Conservation (phyloP, 2,888 invertebrate species). For the Ormyrus labotus region DNA sequence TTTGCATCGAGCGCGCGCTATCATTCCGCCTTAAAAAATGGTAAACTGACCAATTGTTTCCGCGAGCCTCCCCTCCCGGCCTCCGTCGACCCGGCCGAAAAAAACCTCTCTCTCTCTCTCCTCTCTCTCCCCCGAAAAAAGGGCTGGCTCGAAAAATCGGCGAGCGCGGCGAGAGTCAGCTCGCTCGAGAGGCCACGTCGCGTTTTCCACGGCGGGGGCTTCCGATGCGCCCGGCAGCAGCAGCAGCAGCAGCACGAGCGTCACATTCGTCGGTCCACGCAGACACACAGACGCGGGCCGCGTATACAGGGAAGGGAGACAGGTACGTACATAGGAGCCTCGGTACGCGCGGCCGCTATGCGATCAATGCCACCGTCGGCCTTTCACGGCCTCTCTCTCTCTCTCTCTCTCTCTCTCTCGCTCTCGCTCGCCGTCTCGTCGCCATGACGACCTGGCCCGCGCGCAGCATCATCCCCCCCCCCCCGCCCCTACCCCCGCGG, state of each 20-base stretch:
- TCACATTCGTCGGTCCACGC: constrained; percentile 15
- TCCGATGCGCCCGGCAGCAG: background rate
- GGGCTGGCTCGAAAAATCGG: too few species aligned
- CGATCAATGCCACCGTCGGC: constrained; percentile 73
- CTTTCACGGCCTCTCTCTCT: constrained; percentile 59
- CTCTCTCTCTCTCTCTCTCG: constrained; percentile 61
- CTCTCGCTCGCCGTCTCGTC: constrained; percentile 58
- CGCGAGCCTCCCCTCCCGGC: too few species aligned
- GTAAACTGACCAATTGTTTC: too few species aligned
- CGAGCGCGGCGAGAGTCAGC: too few species aligned
- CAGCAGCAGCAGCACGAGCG: background rate
- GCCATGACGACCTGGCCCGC: constrained; percentile 66
- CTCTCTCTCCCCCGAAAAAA: too few species aligned
- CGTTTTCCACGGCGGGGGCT: constrained; percentile 15
- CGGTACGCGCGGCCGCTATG: constrained; percentile 67
- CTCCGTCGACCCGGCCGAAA: too few species aligned
- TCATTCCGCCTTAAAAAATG: too few species aligned
- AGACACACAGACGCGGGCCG: background rate
- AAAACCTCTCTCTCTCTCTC: too few species aligned
- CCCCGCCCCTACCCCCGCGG: constrained; percentile 52
- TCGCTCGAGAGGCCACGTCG: constrained; percentile 1
- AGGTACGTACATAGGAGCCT: constrained; percentile 28
- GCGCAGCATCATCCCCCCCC: constrained; percentile 69
- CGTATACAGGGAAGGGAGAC: background rate
- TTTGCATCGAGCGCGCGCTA: too few species aligned